Conservation (phyloP, 2,888 invertebrate species). For the Brachylomia viminalis region DNA sequence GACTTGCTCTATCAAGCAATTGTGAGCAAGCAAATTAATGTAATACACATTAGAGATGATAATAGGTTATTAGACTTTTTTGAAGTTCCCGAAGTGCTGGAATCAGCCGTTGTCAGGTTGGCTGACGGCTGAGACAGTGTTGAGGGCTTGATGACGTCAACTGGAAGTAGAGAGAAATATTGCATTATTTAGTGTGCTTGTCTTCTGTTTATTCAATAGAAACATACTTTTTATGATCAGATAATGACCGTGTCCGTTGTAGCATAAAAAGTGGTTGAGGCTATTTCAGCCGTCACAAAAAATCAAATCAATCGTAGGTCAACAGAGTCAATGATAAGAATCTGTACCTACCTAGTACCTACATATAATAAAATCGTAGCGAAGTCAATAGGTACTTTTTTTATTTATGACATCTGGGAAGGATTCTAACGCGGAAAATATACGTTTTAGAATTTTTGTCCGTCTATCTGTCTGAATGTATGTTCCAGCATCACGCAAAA, state of each 20-base stretch:
- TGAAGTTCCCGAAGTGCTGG: slow-evolving; percentile 75
- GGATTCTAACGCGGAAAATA: no score
- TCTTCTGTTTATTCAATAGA: neutral
- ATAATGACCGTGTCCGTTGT: slow-evolving; percentile 22
- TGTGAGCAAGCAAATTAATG: slow-evolving; percentile 72
- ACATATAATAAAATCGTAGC: no score
- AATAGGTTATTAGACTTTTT: slow-evolving; percentile 58
- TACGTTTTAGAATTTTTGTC: no score
- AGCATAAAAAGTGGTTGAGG: slow-evolving; percentile 32
- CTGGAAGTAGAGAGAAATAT: slow-evolving; percentile 74
- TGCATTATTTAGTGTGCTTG: slow-evolving; percentile 28
- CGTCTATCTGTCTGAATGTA: no score
- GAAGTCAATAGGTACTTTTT: no score
- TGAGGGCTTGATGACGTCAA: slow-evolving; percentile 84
- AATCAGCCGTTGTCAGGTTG: slow-evolving; percentile 79
- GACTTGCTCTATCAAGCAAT: slow-evolving; percentile 78
- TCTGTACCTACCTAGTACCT: no score
- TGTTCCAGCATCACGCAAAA: no score
- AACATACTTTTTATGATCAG: slow-evolving; percentile 21
- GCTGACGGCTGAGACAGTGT: slow-evolving; percentile 79
- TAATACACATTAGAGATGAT: slow-evolving; percentile 68
- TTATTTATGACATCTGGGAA: no score
- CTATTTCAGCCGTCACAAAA: slow-evolving; percentile 20
- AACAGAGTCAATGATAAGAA: slow-evolving; percentile 16
- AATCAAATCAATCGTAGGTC: neutral